Evolutionary conservation across 2,888 invertebrate genomes (phyloP), one percentile per base, ranked within the genome.

Genomic region (Volucella inflata): DNA sequence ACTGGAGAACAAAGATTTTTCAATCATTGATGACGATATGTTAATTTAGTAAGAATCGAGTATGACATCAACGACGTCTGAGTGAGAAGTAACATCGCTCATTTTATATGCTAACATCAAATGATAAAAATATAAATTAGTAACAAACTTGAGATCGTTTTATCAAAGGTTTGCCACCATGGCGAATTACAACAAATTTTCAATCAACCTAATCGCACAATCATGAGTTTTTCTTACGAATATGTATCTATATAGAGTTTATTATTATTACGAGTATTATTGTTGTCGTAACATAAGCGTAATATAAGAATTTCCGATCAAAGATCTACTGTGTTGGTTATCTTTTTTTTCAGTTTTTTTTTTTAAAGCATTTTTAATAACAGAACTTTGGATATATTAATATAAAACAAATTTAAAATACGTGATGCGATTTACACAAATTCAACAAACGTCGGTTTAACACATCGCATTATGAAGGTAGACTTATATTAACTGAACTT

Each of bases 11-110:
- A 60, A 48, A 46, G 70, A 48, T 65, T 50, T 38, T 57, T 64
- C 64, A 50, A 70, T 81, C 50, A 51, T 59, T 14, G 60, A 78
- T 83, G 83, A 83, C 78, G 78, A 78, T 83, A 74, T 83, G 68
- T 83, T 83, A 64, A 83, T 79, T 79, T 74, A 68, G 46, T 51
- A 46, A 68, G 78, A 79, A 83, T 59, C 48, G 51, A 57, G 65
- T 64, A 79, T 83, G 83, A 83, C 74, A 79, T 65, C 83, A 83
- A 79, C 74, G 36, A 10, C 46, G 57, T 21, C 71, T 72, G 72
- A 11, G 44, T 17, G 65, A 6, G 42, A 68, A 48, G 46, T 44
- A 48, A 8, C 12, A 1, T 11, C 9, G 16, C 16, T 30, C 30
- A 30, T 30, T 38, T 38, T 48, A 67, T 51, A n/a, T 44, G 59